Conservation (phyloP, 2,797 vertebrate genomes). For the Micrastur ruficollis region DNA sequence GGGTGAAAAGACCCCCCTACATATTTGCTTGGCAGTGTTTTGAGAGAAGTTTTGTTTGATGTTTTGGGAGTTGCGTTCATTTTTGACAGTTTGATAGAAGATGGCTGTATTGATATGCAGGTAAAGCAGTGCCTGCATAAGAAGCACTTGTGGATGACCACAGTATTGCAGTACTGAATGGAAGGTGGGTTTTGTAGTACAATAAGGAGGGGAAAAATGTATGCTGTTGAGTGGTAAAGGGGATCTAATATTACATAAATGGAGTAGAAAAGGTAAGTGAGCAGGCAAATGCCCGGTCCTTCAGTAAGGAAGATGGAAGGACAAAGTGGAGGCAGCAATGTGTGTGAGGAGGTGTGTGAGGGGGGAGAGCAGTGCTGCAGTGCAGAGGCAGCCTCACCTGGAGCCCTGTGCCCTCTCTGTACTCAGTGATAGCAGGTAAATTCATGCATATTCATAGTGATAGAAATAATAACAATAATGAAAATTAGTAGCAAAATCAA, state of each 20-base stretch:
- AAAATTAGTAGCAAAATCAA: conserved; percentile 70
- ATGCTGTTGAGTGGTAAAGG: background rate
- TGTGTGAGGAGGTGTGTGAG: background rate
- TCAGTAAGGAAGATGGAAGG: background rate
- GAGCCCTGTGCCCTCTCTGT: background rate
- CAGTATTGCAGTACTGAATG: background rate
- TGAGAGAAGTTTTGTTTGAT: background rate
- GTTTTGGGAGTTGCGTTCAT: background rate
- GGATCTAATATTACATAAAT: background rate
- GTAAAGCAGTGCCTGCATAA: background rate
- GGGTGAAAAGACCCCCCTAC: background rate
- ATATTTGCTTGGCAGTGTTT: background rate
- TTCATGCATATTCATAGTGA: conserved; percentile 64
- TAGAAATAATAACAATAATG: conserved; percentile 67
- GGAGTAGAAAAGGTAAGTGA: background rate
- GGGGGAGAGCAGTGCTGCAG: background rate
- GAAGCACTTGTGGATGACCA: background rate
- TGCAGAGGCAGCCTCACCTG: background rate
- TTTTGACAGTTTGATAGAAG: background rate
- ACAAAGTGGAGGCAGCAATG: background rate
- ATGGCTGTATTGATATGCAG: background rate
- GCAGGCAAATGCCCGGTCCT: background rate
- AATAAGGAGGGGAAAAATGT: background rate
- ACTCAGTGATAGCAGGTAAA: conserved; percentile 48
- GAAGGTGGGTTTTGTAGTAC: background rate